These are phyloP conservation scores for Pterobdella sp. DNA, from an alignment of 2,888 invertebrate species.

Conservation along the genomic window DNA sequence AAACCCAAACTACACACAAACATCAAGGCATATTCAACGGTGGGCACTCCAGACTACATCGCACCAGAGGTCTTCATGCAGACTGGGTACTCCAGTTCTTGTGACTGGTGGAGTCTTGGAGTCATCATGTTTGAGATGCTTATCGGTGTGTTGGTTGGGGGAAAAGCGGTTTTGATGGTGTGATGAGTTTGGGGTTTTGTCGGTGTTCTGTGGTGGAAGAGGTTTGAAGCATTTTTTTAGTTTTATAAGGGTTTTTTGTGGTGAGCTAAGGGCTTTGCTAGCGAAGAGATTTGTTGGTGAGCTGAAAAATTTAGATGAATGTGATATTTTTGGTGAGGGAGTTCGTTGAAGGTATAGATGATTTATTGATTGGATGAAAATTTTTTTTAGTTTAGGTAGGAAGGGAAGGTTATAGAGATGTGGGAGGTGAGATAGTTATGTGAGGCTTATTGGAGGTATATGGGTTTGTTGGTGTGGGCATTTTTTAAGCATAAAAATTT, in stretches of 20 bases:
- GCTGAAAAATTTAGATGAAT: neutral
- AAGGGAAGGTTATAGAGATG: too few relatives aligned
- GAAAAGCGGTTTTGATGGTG: neutral
- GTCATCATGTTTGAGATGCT: slow-evolving; percentile 99
- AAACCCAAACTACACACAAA: neutral
- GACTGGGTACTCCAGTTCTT: slow-evolving; percentile 93
- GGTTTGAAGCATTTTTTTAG: slow-evolving; percentile 94
- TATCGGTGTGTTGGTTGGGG: slow-evolving; percentile 61
- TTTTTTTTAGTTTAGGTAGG: too few relatives aligned
- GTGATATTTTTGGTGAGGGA: neutral
- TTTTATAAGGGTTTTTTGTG: neutral
- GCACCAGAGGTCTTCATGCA: slow-evolving; percentile 93
- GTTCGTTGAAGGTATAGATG: neutral
- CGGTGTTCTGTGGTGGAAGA: too few relatives aligned
- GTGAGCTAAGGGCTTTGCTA: neutral
- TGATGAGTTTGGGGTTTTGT: too few relatives aligned
- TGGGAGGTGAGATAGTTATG: too few relatives aligned
- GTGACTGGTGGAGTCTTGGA: slow-evolving; percentile 99
- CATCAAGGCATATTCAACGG: slow-evolving; percentile 57
- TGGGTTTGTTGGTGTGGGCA: too few relatives aligned
- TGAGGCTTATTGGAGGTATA: too few relatives aligned
- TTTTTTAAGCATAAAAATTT: too few relatives aligned
- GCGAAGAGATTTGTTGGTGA: neutral
- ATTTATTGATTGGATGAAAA: too few relatives aligned
- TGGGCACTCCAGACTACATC: slow-evolving; percentile 97